A percentile compares a stretch with the other conserved stretches of the same genome.
These are phyloP conservation scores for Crocodylus rhombifer DNA, from an alignment of 2,797 vertebrate species.

Conservation along the genomic window DNA sequence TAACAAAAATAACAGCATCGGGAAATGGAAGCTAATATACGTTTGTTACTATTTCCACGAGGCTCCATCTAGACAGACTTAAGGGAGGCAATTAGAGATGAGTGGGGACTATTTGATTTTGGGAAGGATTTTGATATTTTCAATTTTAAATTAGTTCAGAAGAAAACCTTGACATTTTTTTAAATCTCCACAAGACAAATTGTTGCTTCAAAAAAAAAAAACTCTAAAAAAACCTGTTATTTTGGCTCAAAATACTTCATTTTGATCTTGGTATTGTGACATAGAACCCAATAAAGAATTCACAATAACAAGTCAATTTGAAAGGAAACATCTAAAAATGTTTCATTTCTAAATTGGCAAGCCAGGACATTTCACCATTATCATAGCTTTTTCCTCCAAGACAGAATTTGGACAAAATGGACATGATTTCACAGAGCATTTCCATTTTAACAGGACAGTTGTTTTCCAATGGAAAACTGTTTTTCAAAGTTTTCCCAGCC, in stretches of 20 bases:
- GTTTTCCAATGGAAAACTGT: not conserved
- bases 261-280: not conserved
- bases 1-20: conserved; percentile 8
- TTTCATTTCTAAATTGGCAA: not conserved
- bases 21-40: not conserved
- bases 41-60: too few species aligned
- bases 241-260: not conserved
- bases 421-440: not conserved
- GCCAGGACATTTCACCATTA: not conserved
- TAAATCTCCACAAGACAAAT: not conserved
- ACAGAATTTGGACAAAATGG: not conserved
- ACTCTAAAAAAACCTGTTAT: too few species aligned
- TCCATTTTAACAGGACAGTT: not conserved
- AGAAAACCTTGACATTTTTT: not conserved
- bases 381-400: too few species aligned
- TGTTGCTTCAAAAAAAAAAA: not conserved
- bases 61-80: conserved; percentile 28
- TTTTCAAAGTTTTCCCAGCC: not conserved
- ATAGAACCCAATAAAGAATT: not conserved
- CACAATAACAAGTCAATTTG: not conserved
- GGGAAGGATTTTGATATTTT: not conserved
- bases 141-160: not conserved
- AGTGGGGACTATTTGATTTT: conserved; percentile 7
- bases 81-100: conserved; percentile 29
- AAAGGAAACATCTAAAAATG: not conserved